Percentiles rank a stretch among this genome's conserved stretches.
Evolutionary conservation across 2,888 invertebrate genomes (phyloP).

Genomic region (Tetramorium bicarinatum): DNA sequence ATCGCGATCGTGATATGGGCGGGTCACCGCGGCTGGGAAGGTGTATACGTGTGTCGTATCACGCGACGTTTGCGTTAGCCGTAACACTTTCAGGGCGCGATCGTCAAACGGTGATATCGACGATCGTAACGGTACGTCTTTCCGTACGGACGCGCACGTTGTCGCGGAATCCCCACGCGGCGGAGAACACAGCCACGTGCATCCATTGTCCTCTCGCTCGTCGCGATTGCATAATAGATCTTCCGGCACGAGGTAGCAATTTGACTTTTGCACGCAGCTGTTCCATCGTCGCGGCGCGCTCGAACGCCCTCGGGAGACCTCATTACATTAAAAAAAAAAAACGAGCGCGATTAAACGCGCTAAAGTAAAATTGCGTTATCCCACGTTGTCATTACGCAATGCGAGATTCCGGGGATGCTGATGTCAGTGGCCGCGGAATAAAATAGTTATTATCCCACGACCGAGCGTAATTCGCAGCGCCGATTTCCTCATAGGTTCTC

Average conservation of each 20-base stretch:
- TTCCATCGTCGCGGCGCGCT: constrained; percentile 13
- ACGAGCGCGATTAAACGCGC: constrained; percentile 25
- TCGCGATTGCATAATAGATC: constrained; percentile 68
- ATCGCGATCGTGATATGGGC: constrained; percentile 44
- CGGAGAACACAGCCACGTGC: constrained; percentile 43
- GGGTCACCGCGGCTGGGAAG: constrained; percentile 20
- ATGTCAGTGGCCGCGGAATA: constrained; percentile 29
- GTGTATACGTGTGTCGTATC: constrained; percentile 33
- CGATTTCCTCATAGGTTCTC: constrained; percentile 30
- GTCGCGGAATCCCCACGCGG: constrained; percentile 49
- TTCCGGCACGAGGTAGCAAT: constrained; percentile 43
- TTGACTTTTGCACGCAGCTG: constrained; percentile 19
- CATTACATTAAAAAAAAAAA: constrained; percentile 30
- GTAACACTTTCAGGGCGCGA: constrained; percentile 76
- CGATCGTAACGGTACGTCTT: constrained; percentile 71
- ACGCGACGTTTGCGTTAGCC: constrained; percentile 65
- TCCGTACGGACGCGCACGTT: constrained; percentile 57
- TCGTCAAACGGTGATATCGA: constrained; percentile 73
- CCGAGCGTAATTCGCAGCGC: not conserved
- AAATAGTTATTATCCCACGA: constrained; percentile 47
- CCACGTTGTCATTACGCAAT: constrained; percentile 39
- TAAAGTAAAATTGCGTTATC: constrained; percentile 43
- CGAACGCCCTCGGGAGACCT: constrained; percentile 23
- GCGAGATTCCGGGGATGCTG: constrained; percentile 15
- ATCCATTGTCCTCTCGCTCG: constrained; percentile 57